Base-by-base conservation (phyloP, 2,797 vertebrate species). In the Lophotriccus pileatus region DNA sequence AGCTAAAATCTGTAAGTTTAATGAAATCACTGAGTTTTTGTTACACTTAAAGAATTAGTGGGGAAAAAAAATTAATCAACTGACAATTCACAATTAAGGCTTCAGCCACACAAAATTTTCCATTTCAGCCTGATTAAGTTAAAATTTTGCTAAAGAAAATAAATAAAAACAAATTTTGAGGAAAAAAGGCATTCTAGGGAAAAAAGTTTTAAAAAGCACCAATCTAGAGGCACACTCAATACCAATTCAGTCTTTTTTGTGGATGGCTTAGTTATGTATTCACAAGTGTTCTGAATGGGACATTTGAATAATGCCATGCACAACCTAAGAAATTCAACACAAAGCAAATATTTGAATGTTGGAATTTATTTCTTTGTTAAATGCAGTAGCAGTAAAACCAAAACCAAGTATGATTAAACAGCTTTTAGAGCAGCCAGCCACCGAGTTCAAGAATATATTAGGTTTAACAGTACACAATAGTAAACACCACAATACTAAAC, bases 401-500 rank as follows among this genome's bases (percentile, higher is more conserved):
- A 94, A 76, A 37, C 44, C 53, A 68, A 86, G 58, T n/a, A 64
- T 23, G 39, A 93, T 49, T 82, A 90, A 87, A 81, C 10, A 78
- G 69, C 41, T 87, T 84, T 92, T 39, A 64, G 10, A 94, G 70
- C 32, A 69, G 28, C 60, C 72, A 77, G 49, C 36, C 66, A 84
- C 58, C 5, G 9, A 67, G 41, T 87, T 82, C 73, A 79, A 64
- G 76, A 87, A 76, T 41, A 8, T 5, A 84, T 85, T 67, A 84
- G 13, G 25, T 58, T 90, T 89, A 79, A 80, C 25, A 80, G 46
- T 94, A 92, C 46, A 84, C 67, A 91, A 74, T 2, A 68, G 70
- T 63, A 91, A 97, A 82, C 41, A 94, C 14, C 44, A 84, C 58
- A 84, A 82, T 55, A 86, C 68, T 84, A 74, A 94, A 84, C 58